A percentile compares a stretch with the other conserved stretches of the same genome.
Conservation (phyloP, 2,797 vertebrate genomes). For the Pseudochromis fuscus region DNA sequence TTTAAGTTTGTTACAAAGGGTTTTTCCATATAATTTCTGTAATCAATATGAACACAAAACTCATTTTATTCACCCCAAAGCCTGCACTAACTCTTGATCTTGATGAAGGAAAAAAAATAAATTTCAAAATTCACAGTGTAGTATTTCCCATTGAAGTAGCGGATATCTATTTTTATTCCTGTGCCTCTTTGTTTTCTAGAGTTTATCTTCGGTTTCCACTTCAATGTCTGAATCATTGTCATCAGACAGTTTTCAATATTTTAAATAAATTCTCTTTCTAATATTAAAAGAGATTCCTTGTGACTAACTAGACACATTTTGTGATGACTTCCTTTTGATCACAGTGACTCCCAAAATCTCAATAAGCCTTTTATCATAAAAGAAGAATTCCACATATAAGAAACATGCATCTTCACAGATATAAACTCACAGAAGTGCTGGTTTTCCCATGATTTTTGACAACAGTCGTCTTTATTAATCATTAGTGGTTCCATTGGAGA, state of each 20-base stretch:
- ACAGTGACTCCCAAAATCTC: no score
- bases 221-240: not conserved
- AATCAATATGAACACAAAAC: not conserved
- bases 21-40: not conserved
- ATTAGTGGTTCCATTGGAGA: constrained; percentile 68
- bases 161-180: no score
- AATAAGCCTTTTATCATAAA: no score
- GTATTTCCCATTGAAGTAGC: not conserved
- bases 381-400: no score
- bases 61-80: not conserved
- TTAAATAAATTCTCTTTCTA: no score
- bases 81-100: not conserved
- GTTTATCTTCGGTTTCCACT: not conserved
- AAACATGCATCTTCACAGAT: no score
- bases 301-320: no score
- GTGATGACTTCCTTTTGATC: no score
- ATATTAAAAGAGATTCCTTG: no score
- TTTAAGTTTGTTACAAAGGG: not conserved
- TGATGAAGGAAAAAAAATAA: not conserved
- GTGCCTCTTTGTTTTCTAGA: not conserved
- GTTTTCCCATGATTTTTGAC: constrained; percentile 44
- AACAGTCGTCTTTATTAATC: constrained; percentile 77
- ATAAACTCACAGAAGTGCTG: constrained; percentile 4
- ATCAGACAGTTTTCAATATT: not conserved
- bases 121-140: not conserved